Conservation (phyloP, 2,888 invertebrate genomes). For the Furcula furcula region DNA sequence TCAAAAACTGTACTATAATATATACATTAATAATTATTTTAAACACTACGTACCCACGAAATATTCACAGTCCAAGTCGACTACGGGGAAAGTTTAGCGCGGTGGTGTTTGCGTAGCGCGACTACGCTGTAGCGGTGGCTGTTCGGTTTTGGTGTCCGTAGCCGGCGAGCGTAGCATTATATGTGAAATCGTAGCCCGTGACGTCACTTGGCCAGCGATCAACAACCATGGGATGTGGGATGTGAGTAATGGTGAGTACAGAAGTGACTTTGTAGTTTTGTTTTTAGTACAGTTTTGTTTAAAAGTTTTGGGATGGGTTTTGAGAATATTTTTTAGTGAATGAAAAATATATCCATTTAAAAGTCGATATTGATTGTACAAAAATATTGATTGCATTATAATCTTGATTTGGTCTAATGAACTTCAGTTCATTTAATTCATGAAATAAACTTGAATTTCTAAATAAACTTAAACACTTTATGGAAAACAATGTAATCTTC, state of each 20-base stretch:
- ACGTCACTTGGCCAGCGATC: conserved; percentile 64
- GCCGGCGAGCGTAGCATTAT: conserved; percentile 55
- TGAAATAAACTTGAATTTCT: too few species aligned
- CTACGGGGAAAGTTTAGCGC: conserved; percentile 35
- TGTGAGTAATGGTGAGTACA: conserved; percentile 46
- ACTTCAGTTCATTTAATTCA: too few species aligned
- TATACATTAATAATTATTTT: neutral
- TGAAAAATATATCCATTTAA: too few species aligned
- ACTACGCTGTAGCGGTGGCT: conserved; percentile 64
- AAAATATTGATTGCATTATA: too few species aligned
- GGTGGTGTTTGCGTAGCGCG: conserved; percentile 58
- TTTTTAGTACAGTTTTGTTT: too few species aligned
- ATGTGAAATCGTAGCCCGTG: conserved; percentile 47
- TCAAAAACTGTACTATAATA: too few species aligned
- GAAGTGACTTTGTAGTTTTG: conserved; percentile 20
- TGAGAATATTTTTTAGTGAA: too few species aligned
- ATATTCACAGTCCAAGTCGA: conserved; percentile 2
- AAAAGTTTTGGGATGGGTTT: too few species aligned
- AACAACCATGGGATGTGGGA: conserved; percentile 56
- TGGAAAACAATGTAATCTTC: too few species aligned
- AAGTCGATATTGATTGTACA: too few species aligned
- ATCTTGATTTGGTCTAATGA: too few species aligned
- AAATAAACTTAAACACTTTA: too few species aligned
- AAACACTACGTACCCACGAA: neutral
- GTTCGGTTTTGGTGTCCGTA: conserved; percentile 59